Evolutionary conservation across 2,888 invertebrate genomes (phyloP), one percentile per base, ranked within the genome.

Genomic region (Clivina fossor): DNA sequence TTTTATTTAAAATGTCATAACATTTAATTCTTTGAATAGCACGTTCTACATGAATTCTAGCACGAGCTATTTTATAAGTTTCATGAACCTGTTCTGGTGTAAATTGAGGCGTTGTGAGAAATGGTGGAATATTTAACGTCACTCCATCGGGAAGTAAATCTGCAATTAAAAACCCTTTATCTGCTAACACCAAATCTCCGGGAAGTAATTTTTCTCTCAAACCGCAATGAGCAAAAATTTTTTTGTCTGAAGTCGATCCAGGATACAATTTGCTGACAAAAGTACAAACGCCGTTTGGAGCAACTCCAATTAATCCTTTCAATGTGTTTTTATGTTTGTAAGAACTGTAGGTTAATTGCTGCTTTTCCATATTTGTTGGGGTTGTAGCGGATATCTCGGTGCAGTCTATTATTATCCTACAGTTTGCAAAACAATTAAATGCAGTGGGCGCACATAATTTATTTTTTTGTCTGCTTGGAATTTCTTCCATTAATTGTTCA

Each of bases 201-300:
- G 58, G 13, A 13, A 28, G 57, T 43, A 67, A 44, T 9, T 63
- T 41, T 4, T 62, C 20, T 13, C 62, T 35, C 33, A 66, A 30
- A 4, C 58, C 60, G 55, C 60, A 62, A 40, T 61, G 33, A 24
- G 60, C 26, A 3, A 60, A 59, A 55, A 66, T 58, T 55, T 60
- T n/a, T 57, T 63, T 62, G 47, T 65, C 63, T 1, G 66, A 64
- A 19, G 56, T 58, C 3, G 62, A 61, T 3, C 68, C 67, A 18
- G 64, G 64, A 58, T 63, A 67, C n/a, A 63, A 41, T 7, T 58
- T 50, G 47, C 64, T 64, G 0, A 61, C 57, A 58, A 60, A 67
- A 3, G 64, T 65, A 4, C 65, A 49, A 4, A 64, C 62, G 4
- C 67, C 66, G 62, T 65, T 65, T 18, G 67, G 66, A 16, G 66